Base-by-base conservation (phyloP, 2,797 vertebrate species). In the Anabacerthia variegaticeps region DNA sequence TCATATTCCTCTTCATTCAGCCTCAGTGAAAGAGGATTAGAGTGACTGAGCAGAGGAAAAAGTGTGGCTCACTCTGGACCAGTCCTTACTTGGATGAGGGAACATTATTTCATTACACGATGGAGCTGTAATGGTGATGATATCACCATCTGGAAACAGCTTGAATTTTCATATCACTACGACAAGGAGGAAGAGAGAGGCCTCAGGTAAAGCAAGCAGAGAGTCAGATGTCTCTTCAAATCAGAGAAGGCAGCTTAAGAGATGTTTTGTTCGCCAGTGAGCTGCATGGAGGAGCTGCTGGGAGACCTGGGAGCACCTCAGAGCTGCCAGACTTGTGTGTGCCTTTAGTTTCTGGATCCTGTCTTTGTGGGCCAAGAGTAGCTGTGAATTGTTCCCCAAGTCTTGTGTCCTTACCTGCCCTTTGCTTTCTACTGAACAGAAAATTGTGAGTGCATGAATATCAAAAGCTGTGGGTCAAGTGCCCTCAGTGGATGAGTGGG, bases 181-280 rank as follows among this genome's bases (percentile, higher is more conserved):
- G 76, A 86, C 71, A 93, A 71, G 71, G 10, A 86, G 66, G 55
- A 92, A 80, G 62, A 81, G 41, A 48, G 30, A 75, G 66, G 93
- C 79, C 91, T 94, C 62, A 72, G 87, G 85, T 93, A 81, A 85
- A 85, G 69, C 81, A 92, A 75, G 85, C 36, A 92, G 63, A 83
- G 90, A 90, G 46, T 89, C 87, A 93, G 62, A 80, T 59, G 85
- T 79, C 67, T 96, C 58, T 93, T 88, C 82, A 73, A 49, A 93
- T 84, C 76, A 78, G 46, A 58, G 37, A 51, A 76, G 55, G 48
- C 66, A 66, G 58, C 81, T 89, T 59, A 69, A 34, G 68, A 78
- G 36, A 49, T 75, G 10, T 44, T 37, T 54, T 59, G 58, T 55
- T 59, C 61, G 51, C 27, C 2, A 2, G 32, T 11, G 32, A 85